Conservation (phyloP, 2,797 vertebrate genomes). For the Heliangelus exortis region DNA sequence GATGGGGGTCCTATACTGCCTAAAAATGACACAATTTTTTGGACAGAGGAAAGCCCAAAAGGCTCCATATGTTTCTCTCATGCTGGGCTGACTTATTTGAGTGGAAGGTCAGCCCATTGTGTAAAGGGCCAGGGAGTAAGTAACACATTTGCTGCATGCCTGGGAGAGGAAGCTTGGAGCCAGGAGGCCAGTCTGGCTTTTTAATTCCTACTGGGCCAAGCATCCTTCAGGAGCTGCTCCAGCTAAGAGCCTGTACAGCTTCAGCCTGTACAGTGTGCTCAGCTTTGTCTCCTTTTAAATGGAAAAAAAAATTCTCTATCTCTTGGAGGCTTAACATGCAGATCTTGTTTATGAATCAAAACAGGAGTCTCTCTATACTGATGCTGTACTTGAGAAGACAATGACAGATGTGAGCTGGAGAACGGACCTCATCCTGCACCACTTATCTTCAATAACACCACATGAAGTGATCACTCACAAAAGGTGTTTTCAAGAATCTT, state of each 20-base stretch:
- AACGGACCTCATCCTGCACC: background rate
- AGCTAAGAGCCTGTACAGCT: background rate
- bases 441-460: background rate
- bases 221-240: constrained; percentile 19
- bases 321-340: background rate
- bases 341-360: background rate
- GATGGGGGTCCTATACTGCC: background rate
- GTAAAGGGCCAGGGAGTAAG: background rate
- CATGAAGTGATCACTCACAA: background rate
- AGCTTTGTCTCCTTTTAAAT: background rate
- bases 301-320: background rate
- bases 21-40: constrained; percentile 37
- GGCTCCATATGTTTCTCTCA: constrained; percentile 5
- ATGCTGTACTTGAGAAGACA: background rate
- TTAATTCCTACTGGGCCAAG: background rate
- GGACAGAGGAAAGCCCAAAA: background rate
- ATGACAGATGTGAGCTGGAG: background rate
- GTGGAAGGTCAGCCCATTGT: constrained; percentile 18
- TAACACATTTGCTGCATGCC: background rate
- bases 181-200: background rate
- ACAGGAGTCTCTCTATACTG: background rate
- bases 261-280: background rate
- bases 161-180: constrained; percentile 31
- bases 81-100: constrained; percentile 21
- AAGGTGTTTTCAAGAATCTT: background rate